These are phyloP conservation scores for Nycticebus coucang DNA, from an alignment of 2,113 vertebrate species.

Conservation along the genomic window DNA sequence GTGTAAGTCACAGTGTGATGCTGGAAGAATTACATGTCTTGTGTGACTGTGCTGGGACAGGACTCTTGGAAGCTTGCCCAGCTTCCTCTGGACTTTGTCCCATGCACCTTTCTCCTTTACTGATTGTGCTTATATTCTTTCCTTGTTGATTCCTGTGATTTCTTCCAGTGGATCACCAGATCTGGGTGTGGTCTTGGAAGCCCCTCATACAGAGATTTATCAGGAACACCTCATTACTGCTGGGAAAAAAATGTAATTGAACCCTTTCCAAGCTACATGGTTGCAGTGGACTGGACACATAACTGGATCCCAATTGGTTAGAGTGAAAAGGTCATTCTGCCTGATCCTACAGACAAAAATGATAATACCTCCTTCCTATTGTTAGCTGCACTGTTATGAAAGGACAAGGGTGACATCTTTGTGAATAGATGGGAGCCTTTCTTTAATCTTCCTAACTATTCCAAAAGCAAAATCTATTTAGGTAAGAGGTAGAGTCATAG, in stretches of 20 bases:
- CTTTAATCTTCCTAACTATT: neutral
- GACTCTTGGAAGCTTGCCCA: neutral
- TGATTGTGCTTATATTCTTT: neutral
- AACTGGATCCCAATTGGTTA: neutral
- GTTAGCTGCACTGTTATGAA: neutral
- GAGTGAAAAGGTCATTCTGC: neutral
- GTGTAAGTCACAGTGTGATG: neutral
- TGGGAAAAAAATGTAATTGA: neutral
- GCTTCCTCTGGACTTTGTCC: neutral
- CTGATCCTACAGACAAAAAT: neutral
- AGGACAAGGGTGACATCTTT: neutral
- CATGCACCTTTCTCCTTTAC: neutral
- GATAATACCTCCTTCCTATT: neutral
- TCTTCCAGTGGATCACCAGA: neutral
- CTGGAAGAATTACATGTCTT: neutral
- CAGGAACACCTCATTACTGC: neutral
- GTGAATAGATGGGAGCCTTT: too few species aligned
- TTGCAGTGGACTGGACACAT: neutral
- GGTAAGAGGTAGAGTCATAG: neutral
- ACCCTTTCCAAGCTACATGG: neutral
- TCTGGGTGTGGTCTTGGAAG: neutral
- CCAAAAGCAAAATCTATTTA: neutral
- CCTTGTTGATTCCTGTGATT: neutral
- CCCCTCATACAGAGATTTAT: neutral
- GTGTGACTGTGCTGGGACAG: neutral